A percentile compares a stretch with the other conserved stretches of the same genome.
Evolutionary conservation across 2,888 invertebrate genomes (phyloP).

Genomic region (Agrotis ipsilon): DNA sequence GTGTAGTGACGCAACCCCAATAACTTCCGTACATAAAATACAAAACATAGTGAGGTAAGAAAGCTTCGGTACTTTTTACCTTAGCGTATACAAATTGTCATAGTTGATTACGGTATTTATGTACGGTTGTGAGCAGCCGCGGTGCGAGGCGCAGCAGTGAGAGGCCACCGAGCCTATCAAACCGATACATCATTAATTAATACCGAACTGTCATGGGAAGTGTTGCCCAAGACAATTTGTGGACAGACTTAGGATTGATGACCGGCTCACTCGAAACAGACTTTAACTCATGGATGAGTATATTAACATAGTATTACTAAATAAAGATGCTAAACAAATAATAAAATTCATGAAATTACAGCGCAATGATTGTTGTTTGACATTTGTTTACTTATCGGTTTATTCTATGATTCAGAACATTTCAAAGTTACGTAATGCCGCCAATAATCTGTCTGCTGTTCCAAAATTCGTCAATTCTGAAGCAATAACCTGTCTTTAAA

Average conservation of each 20-base stretch:
- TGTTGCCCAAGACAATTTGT: conserved; percentile 76
- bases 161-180: conserved; percentile 69
- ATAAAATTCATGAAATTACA: conserved; percentile 44
- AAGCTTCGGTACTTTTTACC: conserved; percentile 58
- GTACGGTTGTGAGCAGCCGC: conserved; percentile 52
- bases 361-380: conserved; percentile 37
- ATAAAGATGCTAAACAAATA: conserved; percentile 40
- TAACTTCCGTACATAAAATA: conserved; percentile 60
- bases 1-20: conserved; percentile 55
- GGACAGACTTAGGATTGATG: conserved; percentile 63
- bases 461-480: conserved; percentile 40
- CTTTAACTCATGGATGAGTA: conserved; percentile 35
- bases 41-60: conserved; percentile 57
- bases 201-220: conserved; percentile 79
- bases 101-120: conserved; percentile 66
- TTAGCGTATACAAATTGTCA: conserved; percentile 65
- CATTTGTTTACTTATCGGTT: conserved; percentile 36
- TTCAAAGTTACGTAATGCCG: conserved; percentile 38
- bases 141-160: conserved; percentile 31
- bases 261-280: conserved; percentile 35
- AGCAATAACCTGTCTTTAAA: conserved; percentile 40
- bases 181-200: conserved; percentile 79
- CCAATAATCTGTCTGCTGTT: conserved; percentile 40
- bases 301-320: conserved; percentile 52
- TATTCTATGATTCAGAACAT: conserved; percentile 47